Evolutionary conservation across 2,797 vertebrate species (phyloP).

Genomic region (Holocentrus rufus): DNA sequence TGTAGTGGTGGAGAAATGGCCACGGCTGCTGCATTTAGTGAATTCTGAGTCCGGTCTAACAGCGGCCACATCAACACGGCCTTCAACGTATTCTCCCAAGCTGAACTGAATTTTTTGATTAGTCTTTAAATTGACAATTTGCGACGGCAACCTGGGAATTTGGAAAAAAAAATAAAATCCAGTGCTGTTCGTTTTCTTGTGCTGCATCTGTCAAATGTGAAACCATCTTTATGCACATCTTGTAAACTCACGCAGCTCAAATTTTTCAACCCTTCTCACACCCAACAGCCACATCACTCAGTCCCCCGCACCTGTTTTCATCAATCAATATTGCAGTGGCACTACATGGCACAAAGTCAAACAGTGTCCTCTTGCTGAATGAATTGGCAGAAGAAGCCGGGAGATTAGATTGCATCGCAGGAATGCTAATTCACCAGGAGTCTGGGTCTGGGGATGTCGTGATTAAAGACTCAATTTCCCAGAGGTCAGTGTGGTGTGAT

Average conservation of each 20-base stretch:
- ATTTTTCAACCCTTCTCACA: conserved; percentile 13
- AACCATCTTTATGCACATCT: not conserved
- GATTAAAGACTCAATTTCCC: conserved; percentile 80
- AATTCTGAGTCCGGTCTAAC: not conserved
- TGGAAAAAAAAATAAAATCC: too few species aligned
- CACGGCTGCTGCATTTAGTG: too few species aligned
- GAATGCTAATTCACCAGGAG: conserved; percentile 73
- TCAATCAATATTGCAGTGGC: conserved; percentile 67
- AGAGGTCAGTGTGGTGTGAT: conserved; percentile 73
- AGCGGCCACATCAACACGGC: not conserved
- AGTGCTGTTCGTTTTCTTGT: not conserved
- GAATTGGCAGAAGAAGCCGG: conserved; percentile 53
- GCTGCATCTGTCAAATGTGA: conserved; percentile 10
- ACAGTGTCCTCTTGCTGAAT: conserved; percentile 60
- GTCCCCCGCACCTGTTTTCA: conserved; percentile 48
- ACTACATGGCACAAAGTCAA: conserved; percentile 71
- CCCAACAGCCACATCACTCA: conserved; percentile 36
- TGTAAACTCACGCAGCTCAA: not conserved
- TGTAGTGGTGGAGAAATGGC: too few species aligned
- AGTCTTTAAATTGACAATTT: not conserved
- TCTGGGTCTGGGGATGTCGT: conserved; percentile 57
- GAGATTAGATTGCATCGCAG: conserved; percentile 66
- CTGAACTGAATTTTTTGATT: not conserved
- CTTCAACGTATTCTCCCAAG: not conserved
- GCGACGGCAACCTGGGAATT: not conserved